A percentile compares a stretch with the other conserved stretches of the same genome.
These are phyloP conservation scores for Oxyura jamaicensis DNA, from an alignment of 2,113 vertebrate species.

Conservation along the genomic window DNA sequence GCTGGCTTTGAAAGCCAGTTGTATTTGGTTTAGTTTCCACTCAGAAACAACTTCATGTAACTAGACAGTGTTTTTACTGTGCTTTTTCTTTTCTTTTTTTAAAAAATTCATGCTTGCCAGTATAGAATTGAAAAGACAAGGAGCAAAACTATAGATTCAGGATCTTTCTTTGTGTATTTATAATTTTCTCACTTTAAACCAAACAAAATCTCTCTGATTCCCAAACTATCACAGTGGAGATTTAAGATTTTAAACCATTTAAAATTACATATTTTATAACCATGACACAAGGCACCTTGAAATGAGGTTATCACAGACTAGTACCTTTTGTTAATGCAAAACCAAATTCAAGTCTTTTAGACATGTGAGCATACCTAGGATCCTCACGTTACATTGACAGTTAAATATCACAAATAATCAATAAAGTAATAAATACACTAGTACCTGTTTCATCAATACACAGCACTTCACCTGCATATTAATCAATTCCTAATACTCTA, in stretches of 20 bases:
- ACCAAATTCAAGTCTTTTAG: neutral
- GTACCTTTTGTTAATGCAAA: neutral
- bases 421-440: neutral
- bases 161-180: neutral
- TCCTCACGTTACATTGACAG: neutral
- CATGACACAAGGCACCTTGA: neutral
- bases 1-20: neutral
- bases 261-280: neutral
- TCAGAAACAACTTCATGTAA: neutral
- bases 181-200: neutral
- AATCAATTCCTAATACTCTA: neutral
- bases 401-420: neutral
- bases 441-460: neutral
- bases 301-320: neutral
- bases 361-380: neutral
- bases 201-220: neutral
- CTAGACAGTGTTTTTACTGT: neutral
- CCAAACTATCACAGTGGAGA: neutral
- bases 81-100: neutral
- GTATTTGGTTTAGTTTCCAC: neutral
- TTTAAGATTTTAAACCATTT: neutral
- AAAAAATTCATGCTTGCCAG: neutral
- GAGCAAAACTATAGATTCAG: neutral
- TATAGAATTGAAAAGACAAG: neutral
- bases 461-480: neutral